phyloP scores from a whole-genome alignment of 1,140 invertebrate genomes.

The Lysiphlebus fabarum region DNA sequence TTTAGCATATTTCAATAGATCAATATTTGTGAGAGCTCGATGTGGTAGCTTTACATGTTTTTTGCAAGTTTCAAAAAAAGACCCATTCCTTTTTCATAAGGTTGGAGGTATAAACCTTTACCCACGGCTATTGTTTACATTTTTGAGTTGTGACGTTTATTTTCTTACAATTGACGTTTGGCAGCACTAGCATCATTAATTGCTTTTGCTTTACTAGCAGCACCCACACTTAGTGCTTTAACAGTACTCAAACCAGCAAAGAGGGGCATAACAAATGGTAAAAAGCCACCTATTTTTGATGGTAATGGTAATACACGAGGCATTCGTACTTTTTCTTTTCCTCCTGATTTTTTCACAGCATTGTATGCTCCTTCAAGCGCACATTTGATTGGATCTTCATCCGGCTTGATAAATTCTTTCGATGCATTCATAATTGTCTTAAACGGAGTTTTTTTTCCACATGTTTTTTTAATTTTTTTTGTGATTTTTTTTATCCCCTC shows the following conservation, averaged over 20 bases:
- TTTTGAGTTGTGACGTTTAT: neutral
- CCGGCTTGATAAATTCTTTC: neutral
- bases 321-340: too few relatives aligned
- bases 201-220: too few relatives aligned
- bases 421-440: neutral
- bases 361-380: neutral
- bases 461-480: neutral
- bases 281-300: neutral
- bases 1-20: too few relatives aligned
- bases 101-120: neutral
- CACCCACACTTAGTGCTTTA: too few relatives aligned
- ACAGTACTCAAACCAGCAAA: too few relatives aligned
- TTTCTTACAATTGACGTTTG: too few relatives aligned
- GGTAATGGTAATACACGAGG: too few relatives aligned
- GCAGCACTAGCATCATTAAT: too few relatives aligned
- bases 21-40: too few relatives aligned
- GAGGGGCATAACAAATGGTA: neutral
- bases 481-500: neutral
- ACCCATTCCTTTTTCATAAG: neutral
- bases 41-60: constrained; percentile 3
- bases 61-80: neutral
- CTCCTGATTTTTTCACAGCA: too few relatives aligned
- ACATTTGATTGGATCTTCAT: neutral
- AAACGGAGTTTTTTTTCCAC: neutral
- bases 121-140: neutral